Conservation (phyloP, 1,140 invertebrate genomes). For the Atta colombica region DNA sequence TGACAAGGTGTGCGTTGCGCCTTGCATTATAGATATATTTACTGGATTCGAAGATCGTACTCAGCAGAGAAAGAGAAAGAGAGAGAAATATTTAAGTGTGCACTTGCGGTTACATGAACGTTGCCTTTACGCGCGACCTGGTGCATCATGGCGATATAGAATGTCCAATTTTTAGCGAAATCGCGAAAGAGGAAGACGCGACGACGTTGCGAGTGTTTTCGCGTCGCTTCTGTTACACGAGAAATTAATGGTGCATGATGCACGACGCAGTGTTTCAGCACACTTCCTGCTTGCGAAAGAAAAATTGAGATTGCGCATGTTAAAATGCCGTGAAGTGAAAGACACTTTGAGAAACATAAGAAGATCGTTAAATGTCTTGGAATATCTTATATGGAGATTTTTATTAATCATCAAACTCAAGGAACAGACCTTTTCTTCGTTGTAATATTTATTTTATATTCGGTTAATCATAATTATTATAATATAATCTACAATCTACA, state of each 20-base stretch:
- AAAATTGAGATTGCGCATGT: constrained; percentile 48
- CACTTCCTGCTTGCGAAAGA: constrained; percentile 46
- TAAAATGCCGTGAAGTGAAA: constrained; percentile 43
- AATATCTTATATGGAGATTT: not conserved
- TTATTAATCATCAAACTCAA: constrained; percentile 20
- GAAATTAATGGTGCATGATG: constrained; percentile 53
- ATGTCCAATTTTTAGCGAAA: constrained; percentile 30
- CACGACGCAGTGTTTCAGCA: constrained; percentile 28
- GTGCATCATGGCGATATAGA: constrained; percentile 1
- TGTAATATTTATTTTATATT: not conserved
- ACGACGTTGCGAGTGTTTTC: constrained; percentile 24
- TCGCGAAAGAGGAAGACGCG: constrained; percentile 20
- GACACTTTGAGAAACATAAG: constrained; percentile 16
- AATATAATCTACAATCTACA: not conserved
- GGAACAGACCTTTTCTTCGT: not conserved
- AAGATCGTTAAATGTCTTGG: not conserved
- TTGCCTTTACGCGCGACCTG: constrained; percentile 12
- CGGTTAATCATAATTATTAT: not conserved
- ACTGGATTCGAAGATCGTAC: not conserved
- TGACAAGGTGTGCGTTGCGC: not conserved
- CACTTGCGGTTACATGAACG: constrained; percentile 35
- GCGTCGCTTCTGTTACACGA: constrained; percentile 28
- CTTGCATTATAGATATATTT: constrained; percentile 36
- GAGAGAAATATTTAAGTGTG: constrained; percentile 1
- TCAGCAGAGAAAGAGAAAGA: not conserved